A percentile compares a stretch with the other conserved stretches of the same genome.
These are phyloP conservation scores for Aleiodes sp. DNA, from an alignment of 1,140 invertebrate genomes.

Conservation along the genomic window DNA sequence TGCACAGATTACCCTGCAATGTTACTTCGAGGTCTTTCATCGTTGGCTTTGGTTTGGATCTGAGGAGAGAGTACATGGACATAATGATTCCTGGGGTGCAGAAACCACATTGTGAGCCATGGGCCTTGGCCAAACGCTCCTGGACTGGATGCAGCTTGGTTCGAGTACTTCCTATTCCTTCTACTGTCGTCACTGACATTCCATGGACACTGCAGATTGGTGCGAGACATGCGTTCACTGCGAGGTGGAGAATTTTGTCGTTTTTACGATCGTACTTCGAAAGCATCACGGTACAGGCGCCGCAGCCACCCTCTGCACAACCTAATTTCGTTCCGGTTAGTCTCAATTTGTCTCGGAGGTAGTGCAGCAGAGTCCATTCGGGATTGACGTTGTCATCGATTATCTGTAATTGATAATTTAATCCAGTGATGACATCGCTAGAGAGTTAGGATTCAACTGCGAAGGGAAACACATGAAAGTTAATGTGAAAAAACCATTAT, in stretches of 20 bases:
- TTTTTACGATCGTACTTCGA: conserved; percentile 75
- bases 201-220: conserved; percentile 87
- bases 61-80: conserved; percentile 1
- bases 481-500: no score
- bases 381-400: conserved; percentile 79
- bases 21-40: conserved; percentile 72
- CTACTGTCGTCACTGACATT: conserved; percentile 86
- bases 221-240: conserved; percentile 89
- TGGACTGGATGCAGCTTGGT: conserved; percentile 83
- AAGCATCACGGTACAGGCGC: conserved; percentile 93
- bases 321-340: conserved; percentile 90
- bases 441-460: no score
- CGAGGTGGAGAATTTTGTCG: conserved; percentile 76
- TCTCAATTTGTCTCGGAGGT: conserved; percentile 80
- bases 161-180: conserved; percentile 83
- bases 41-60: conserved; percentile 67
- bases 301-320: conserved; percentile 95
- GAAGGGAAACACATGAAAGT: no score
- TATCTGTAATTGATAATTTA: no score
- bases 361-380: conserved; percentile 86
- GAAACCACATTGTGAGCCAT: conserved; percentile 92
- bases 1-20: conserved; percentile 83
- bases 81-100: conserved; percentile 86
- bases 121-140: conserved; percentile 85
- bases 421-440: no score